These are phyloP conservation scores for Hydraecia micacea DNA, from an alignment of 2,888 invertebrate species.

Conservation along the genomic window DNA sequence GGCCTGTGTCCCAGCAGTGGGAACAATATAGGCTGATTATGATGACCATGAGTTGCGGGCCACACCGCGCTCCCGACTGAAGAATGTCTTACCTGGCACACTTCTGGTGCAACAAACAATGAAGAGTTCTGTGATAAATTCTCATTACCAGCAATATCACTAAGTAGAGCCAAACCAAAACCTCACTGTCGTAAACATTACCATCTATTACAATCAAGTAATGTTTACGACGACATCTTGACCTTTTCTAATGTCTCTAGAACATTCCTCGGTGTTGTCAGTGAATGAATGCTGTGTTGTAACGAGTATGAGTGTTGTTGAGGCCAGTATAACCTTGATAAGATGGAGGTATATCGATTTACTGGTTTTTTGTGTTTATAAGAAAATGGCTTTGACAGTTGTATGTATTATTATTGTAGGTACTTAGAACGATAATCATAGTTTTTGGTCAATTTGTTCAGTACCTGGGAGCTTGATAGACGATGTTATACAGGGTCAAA, in stretches of 20 bases:
- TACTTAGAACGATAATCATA: not conserved
- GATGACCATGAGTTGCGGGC: no score
- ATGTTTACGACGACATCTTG: conserved; percentile 31
- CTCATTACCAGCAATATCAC: not conserved
- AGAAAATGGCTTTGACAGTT: not conserved
- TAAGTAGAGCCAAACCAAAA: not conserved
- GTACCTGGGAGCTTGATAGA: not conserved
- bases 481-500: no score
- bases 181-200: conserved; percentile 15
- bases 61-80: not conserved
- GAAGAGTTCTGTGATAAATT: not conserved
- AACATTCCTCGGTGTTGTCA: conserved; percentile 47
- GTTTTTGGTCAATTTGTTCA: not conserved
- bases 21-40: no score
- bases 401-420: not conserved
- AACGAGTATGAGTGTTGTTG: conserved; percentile 22
- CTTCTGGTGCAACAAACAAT: not conserved
- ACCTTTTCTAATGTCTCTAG: conserved; percentile 50
- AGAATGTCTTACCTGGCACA: not conserved
- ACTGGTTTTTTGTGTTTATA: conserved; percentile 12
- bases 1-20: no score
- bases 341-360: conserved; percentile 14
- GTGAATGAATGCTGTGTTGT: conserved; percentile 51
- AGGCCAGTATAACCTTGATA: conserved; percentile 46
- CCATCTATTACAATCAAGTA: conserved; percentile 8